Conservation (phyloP, 1,140 invertebrate genomes). For the Drosophila pallidifrons region DNA sequence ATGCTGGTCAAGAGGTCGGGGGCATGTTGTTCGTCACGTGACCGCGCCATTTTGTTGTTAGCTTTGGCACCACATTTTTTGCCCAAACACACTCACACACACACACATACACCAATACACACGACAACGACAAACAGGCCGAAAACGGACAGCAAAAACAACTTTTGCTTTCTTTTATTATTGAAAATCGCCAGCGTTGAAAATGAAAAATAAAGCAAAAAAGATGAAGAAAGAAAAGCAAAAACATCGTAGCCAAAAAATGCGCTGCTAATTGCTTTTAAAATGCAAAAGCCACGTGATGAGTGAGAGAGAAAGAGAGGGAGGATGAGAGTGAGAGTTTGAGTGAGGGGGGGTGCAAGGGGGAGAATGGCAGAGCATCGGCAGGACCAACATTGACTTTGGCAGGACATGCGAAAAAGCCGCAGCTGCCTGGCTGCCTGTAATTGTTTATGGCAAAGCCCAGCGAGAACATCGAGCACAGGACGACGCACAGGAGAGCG, state of each 20-base stretch:
- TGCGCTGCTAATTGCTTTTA: constrained; percentile 82
- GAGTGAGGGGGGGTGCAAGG: constrained; percentile 17
- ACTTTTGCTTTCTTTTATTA: constrained; percentile 72
- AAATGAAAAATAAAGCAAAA: constrained; percentile 29
- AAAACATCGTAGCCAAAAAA: constrained; percentile 74
- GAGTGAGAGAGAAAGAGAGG: constrained; percentile 20
- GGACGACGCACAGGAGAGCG: constrained; percentile 22
- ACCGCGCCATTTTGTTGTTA: constrained; percentile 76
- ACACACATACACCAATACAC: constrained; percentile 19
- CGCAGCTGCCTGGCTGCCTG: constrained; percentile 69
- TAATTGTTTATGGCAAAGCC: constrained; percentile 79
- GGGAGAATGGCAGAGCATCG: constrained; percentile 16
- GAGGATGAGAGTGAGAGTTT: neutral
- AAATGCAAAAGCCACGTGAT: constrained; percentile 71
- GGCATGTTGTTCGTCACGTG: constrained; percentile 44
- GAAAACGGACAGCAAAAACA: constrained; percentile 41
- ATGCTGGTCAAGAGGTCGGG: neutral
- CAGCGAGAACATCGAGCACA: constrained; percentile 40
- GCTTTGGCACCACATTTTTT: constrained; percentile 56
- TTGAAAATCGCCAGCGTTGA: constrained; percentile 64
- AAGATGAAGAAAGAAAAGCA: constrained; percentile 53
- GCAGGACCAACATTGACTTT: constrained; percentile 78
- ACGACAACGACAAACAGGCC: constrained; percentile 40
- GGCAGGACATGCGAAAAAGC: constrained; percentile 71
- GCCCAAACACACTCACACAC: constrained; percentile 17